Evolutionary conservation across 2,888 invertebrate species (phyloP), one percentile per base, ranked within the genome.

Genomic region (Hydrotaea diabolus): DNA sequence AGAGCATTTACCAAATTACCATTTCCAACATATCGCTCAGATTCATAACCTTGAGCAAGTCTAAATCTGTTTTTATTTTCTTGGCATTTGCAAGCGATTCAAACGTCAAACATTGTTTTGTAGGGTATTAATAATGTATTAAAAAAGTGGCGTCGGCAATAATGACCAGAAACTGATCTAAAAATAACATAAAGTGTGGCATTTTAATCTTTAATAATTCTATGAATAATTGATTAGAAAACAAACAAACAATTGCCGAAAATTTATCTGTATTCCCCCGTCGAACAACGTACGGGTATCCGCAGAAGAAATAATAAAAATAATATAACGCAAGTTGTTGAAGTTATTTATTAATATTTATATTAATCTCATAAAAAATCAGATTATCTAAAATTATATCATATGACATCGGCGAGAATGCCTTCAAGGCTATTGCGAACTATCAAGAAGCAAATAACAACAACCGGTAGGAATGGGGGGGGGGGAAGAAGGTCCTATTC

Each of bases 171-270:
- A 49, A 49, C n/a, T 4, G 5, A 1, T n/a, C 49, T 49, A 49
- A 49, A 49, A 49, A 49, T 49, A 49, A 49, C 13, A 15, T 4
- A 49, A 49, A 49, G 49, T 49, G 49, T 49, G 49, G 13, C 49
- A 13, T 49, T 49, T 49, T 49, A 8, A 11, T 8, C 7, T 49
- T 49, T 49, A n/a, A 49, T 49, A 49, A 49, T 13, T 49, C 49
- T 49, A 49, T 49, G 49, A 49, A 49, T 49, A 49, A n/a, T 49
- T 49, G n/a, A 49, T 49, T 15, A n/a, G 49, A n/a, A 49, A n/a
- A 49, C 49, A 49, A 49, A n/a, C 49, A n/a, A 49, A 49, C 49
- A 49, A n/a, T n/a, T n/a, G n/a, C n/a, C 49, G 49, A 49, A n/a
- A 49, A 49, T 49, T n/a, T 49, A 49, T 49, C 7, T 49, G n/a